A percentile compares a stretch with the other conserved stretches of the same genome.
phyloP scores from a whole-genome alignment of 2,888 invertebrate genomes.

The Drosophila anomelani region DNA sequence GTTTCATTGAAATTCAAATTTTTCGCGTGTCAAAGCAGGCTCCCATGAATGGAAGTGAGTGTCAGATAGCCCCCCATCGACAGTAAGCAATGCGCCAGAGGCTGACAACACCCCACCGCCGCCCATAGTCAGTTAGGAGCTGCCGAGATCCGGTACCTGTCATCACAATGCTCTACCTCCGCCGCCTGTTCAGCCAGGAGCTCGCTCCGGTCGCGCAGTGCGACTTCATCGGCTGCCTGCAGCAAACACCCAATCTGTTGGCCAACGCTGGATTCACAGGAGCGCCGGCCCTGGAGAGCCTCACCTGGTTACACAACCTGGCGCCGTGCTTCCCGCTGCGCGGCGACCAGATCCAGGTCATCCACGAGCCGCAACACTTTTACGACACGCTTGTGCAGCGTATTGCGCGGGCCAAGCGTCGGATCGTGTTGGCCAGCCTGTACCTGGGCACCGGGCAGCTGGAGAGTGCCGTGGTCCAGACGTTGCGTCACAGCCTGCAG shows the following conservation, averaged over 20 bases:
- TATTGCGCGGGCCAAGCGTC: constrained; percentile 87
- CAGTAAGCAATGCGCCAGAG: constrained; percentile 33
- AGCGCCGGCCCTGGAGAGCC: constrained; percentile 85
- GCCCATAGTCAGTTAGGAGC: constrained; percentile 8
- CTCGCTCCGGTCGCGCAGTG: constrained; percentile 71
- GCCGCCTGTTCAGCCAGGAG: constrained; percentile 83
- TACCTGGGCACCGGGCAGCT: constrained; percentile 96
- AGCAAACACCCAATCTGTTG: constrained; percentile 70
- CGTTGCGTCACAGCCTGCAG: constrained; percentile 87
- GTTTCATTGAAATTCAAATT: constrained; percentile 15
- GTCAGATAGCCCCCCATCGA: background rate
- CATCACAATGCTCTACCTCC: constrained; percentile 72
- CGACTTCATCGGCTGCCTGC: constrained; percentile 77
- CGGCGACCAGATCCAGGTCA: constrained; percentile 89
- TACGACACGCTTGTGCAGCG: constrained; percentile 90
- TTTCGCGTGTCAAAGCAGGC: background rate
- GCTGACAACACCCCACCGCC: background rate
- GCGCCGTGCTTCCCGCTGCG: constrained; percentile 90
- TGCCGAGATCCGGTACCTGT: constrained; percentile 27
- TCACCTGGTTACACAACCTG: constrained; percentile 87
- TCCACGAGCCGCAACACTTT: constrained; percentile 91
- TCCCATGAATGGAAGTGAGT: constrained; percentile 40
- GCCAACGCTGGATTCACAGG: constrained; percentile 62
- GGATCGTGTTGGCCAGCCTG: constrained; percentile 94
- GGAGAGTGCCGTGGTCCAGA: constrained; percentile 91